Evolutionary conservation across 2,113 vertebrate genomes (phyloP), one percentile per base, ranked within the genome.

Genomic region (Hemiscyllium ocellatum): DNA sequence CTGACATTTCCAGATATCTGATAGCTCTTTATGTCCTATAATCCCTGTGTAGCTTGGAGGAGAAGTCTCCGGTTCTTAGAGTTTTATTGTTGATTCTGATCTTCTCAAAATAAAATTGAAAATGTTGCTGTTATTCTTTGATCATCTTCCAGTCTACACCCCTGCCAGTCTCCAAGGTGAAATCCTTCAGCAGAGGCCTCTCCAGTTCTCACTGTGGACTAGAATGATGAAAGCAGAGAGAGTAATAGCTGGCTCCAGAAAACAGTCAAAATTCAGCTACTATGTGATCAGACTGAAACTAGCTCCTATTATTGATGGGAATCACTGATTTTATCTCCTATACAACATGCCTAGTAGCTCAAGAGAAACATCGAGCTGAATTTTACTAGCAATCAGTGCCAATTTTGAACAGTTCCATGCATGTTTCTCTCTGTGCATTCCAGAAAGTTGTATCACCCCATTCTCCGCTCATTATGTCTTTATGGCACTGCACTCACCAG

Each of bases 1-100:
- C 68, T 93, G 89, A 65, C 89, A 93, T 93, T 93, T 93, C n/a
- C 89, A 93, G 89, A 93, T 42, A 93, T 93, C 89, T 68, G 89
- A 93, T 93, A 93, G 61, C 61, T 93, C 89, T 91, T 91, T 93
- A 93, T 93, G 89, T 66, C n/a, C n/a, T 37, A n/a, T 93, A 93
- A 93, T 93, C 89, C 89, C 15, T 68, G 61, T 68, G 17, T 93
- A 93, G 89, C 89, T 93, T 66, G 61, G 65, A 93, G 89, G 61
- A 22, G 33, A 93, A 66, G 33, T 37, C 65, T 93, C 89, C 20
- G 33, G 61, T 61, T 42, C 89, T 93, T 93, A 68, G 29, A 93
- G 66, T 66, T 93, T 66, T 19, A 17, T 66, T 93, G 89, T 66
- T 37, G 89, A 93, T 65, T 93, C n/a, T 93, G 89, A 93, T 66